Conservation (phyloP, 2,797 vertebrate species). For the Brachymystax lenok region DNA sequence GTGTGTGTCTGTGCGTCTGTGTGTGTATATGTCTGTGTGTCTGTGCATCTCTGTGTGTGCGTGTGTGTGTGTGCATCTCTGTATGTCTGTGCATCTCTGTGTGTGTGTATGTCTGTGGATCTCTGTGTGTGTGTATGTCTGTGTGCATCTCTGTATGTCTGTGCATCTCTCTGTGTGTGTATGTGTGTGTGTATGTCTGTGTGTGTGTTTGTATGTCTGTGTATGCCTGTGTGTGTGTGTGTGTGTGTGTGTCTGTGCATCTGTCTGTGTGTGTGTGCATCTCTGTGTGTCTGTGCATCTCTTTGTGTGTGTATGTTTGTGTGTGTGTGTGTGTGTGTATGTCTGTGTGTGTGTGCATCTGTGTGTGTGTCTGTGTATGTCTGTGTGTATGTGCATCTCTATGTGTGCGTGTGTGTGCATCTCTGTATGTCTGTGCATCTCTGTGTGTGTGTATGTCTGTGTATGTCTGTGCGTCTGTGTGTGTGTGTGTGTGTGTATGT, state of each 20-base stretch:
- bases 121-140: background rate
- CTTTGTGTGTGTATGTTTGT: background rate
- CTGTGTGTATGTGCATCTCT: background rate
- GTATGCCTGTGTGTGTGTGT: conserved; percentile 18
- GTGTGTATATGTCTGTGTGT: background rate
- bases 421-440: background rate
- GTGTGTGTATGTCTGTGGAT: conserved; percentile 3
- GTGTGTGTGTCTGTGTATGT: background rate
- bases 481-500: background rate
- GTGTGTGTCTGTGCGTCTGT: too few relatives aligned
- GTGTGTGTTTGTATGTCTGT: background rate
- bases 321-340: conserved; percentile 7
- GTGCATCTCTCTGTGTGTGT: background rate
- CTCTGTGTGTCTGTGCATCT: background rate
- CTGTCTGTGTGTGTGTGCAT: background rate
- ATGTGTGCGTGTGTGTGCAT: background rate
- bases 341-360: conserved; percentile 3
- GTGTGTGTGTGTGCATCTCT: background rate
- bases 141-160: too few relatives aligned
- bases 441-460: conserved; percentile 12
- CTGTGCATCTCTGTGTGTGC: background rate
- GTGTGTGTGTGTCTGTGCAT: conserved; percentile 5
- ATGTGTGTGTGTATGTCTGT: background rate
- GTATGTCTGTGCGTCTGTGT: background rate
- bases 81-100: conserved; percentile 19